Evolutionary conservation across 2,888 invertebrate genomes (phyloP), one percentile per base, ranked within the genome.

Genomic region (Polydrusus cervinus): DNA sequence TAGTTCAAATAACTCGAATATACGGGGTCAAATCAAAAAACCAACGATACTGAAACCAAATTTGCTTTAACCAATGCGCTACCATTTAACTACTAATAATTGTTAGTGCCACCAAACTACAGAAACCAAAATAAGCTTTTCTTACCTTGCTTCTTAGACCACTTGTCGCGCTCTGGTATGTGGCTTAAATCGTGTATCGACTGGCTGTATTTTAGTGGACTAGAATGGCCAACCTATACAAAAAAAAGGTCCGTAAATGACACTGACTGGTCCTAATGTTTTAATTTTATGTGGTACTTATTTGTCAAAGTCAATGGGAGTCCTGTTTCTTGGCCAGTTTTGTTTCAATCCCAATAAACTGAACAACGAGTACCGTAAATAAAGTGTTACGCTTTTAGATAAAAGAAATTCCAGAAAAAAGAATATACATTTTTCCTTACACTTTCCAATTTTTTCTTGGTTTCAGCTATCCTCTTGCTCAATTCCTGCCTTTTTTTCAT

Each of bases 161-260:
- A 83, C 79, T 86, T 85, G 79, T 89, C 88, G 78, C 88, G 89
- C 81, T 90, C 90, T 9, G 90, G 90, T 71, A 90, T 91, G 84
- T 94, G 92, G 79, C 94, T 95, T 30, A 96, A 89, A 85, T 96
- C 96, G 79, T 93, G 93, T 76, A 95, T 95, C 75, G 95, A 96
- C 85, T 96, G 95, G 85, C 95, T 96, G 81, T 93, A 92, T 84
- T 94, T 94, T 75, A 97, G 87, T 77, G 92, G 94, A 49, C 95
- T 94, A 77, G 93, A 90, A 86, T 93, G 93, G 73, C 94, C 94
- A 81, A 94, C 93, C 94, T 94, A 84, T 82, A 82, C 68, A 38
- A 68, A 65, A 53, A 72, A 61, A 62, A 5, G 25, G 25, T 25
- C 1, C 1, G 25, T 25, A 25, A n/a, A n/a, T n/a, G n/a, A n/a